These are phyloP conservation scores for Gadopsis marmoratus DNA, from an alignment of 2,797 vertebrate genomes.

Conservation along the genomic window DNA sequence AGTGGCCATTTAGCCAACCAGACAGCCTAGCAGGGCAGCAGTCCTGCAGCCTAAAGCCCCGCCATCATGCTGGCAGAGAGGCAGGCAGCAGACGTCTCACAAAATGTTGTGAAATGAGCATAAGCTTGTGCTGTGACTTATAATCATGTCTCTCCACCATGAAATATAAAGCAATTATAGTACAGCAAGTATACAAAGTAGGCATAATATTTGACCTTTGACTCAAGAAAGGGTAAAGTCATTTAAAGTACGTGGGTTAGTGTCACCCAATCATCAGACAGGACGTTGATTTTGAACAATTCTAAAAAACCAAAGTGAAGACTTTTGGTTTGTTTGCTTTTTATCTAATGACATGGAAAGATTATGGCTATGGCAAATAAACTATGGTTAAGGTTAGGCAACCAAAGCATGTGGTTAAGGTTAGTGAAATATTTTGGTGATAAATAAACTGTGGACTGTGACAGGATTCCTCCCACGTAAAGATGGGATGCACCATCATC, in stretches of 20 bases:
- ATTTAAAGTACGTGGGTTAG: background rate
- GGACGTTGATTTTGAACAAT: too few species aligned
- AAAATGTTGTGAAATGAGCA: conserved; percentile 16
- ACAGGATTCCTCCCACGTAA: background rate
- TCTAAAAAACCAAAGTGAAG: too few species aligned
- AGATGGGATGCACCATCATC: too few species aligned
- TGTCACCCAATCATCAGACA: too few species aligned
- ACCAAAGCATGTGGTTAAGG: background rate
- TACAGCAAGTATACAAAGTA: background rate
- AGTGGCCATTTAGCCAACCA: conserved; percentile 34
- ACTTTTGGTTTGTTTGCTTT: too few species aligned
- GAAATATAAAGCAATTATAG: background rate
- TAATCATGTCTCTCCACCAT: background rate
- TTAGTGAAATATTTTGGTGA: background rate
- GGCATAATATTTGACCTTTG: background rate
- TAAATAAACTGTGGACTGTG: too few species aligned
- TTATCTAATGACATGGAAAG: background rate
- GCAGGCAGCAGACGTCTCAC: conserved; percentile 17
- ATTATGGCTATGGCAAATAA: background rate
- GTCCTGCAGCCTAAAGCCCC: conserved; percentile 2
- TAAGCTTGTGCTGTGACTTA: background rate
- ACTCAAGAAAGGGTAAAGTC: background rate
- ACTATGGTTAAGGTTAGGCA: too few species aligned
- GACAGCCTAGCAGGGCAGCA: conserved; percentile 11
- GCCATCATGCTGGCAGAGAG: conserved; percentile 1